These are phyloP conservation scores for Charadrius vociferus DNA, from an alignment of 2,113 vertebrate species.

Conservation along the genomic window DNA sequence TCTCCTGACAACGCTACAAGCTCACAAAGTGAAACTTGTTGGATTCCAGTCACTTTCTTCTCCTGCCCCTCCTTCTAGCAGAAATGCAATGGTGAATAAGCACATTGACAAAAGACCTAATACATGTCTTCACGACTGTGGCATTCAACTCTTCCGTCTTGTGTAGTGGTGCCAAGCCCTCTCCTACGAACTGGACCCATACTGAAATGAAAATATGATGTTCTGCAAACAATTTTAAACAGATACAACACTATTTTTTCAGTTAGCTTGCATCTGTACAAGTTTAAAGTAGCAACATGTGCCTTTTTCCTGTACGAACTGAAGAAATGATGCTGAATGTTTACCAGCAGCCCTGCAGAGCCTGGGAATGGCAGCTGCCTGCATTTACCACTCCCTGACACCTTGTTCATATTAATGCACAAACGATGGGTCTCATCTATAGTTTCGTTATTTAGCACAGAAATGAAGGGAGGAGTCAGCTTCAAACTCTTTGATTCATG, in stretches of 20 bases:
- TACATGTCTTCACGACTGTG: not conserved
- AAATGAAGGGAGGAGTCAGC: not conserved
- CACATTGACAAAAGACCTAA: not conserved
- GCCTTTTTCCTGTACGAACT: not conserved
- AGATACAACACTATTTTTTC: not conserved
- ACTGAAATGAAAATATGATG: not conserved
- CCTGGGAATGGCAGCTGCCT: conserved; percentile 28
- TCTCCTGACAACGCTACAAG: not conserved
- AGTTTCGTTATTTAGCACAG: not conserved
- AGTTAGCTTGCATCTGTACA: not conserved
- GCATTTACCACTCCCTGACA: not conserved
- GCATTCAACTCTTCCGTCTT: not conserved
- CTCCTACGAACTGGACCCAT: not conserved
- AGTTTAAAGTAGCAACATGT: conserved; percentile 44
- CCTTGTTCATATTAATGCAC: not conserved
- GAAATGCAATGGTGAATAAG: not conserved
- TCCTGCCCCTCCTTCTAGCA: not conserved
- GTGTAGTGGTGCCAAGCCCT: not conserved
- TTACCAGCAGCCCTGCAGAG: conserved; percentile 23
- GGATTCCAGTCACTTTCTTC: conserved; percentile 15
- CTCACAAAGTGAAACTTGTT: conserved; percentile 6
- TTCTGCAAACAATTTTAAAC: not conserved
- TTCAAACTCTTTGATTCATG: not conserved
- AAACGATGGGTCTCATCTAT: not conserved
- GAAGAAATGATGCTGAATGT: not conserved